phyloP scores from a whole-genome alignment of 2,888 invertebrate genomes.

The Parascotia fuliginaria region DNA sequence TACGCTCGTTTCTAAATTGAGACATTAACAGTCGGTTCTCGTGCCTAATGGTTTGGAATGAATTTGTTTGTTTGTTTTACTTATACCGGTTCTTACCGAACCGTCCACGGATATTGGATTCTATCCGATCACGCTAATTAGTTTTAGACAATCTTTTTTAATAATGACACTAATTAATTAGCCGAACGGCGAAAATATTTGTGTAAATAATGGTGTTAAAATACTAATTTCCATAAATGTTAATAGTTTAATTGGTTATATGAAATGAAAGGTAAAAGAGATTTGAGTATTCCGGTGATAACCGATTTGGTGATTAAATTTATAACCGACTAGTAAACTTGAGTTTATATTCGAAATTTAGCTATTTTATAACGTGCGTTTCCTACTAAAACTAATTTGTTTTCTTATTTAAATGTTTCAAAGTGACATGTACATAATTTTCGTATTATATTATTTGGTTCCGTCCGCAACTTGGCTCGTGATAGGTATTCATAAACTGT shows the following conservation, averaged over 20 bases:
- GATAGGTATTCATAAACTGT: not conserved
- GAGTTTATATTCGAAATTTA: not conserved
- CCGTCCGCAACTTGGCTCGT: not conserved
- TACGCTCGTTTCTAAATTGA: constrained; percentile 86
- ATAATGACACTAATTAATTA: constrained; percentile 37
- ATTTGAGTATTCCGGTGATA: not conserved
- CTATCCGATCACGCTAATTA: constrained; percentile 60
- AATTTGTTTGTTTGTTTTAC: constrained; percentile 84
- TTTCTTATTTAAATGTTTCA: not conserved
- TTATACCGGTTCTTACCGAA: constrained; percentile 68
- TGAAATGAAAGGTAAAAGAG: not conserved
- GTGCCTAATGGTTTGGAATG: constrained; percentile 85
- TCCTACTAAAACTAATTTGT: not conserved
- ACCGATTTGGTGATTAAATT: not conserved
- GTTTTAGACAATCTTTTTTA: constrained; percentile 45
- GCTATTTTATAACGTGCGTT: not conserved
- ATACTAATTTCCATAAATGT: constrained; percentile 23
- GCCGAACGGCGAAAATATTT: constrained; percentile 26
- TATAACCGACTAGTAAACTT: not conserved
- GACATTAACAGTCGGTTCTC: constrained; percentile 85
- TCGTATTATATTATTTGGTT: not conserved
- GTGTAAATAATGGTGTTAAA: constrained; percentile 16
- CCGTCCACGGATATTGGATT: constrained; percentile 55
- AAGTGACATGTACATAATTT: not conserved
- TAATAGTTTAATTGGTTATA: constrained; percentile 7